Evolutionary conservation across 2,888 invertebrate genomes (phyloP).

Genomic region (Dione vanillae): DNA sequence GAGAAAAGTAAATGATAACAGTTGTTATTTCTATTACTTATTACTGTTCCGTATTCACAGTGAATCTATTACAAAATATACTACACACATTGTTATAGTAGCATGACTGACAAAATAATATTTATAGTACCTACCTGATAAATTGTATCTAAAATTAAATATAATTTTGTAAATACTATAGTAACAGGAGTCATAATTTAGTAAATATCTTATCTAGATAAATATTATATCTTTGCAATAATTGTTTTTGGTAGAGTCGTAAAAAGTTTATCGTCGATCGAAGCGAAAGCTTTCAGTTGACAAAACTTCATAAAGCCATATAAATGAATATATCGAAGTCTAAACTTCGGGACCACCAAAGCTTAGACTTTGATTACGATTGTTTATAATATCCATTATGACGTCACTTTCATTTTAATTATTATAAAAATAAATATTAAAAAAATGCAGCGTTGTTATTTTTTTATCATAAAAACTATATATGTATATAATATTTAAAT

Average conservation of each 20-base stretch:
- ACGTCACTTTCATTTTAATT: background rate
- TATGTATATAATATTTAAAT: no score
- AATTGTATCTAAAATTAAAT: no score
- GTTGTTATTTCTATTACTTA: no score
- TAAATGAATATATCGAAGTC: conserved; percentile 31
- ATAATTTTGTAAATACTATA: background rate
- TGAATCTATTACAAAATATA: no score
- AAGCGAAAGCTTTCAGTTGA: conserved; percentile 34
- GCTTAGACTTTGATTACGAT: background rate
- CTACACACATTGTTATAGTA: no score
- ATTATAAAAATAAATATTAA: no score
- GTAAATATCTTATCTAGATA: conserved; percentile 1
- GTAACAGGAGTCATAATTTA: background rate
- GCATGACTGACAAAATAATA: no score
- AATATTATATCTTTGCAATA: conserved; percentile 12
- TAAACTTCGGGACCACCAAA: conserved; percentile 20
- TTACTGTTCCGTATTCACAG: no score
- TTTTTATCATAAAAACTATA: no score
- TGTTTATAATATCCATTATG: conserved; percentile 1
- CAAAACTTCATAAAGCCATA: conserved; percentile 32
- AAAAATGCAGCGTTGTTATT: no score
- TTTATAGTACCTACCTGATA: no score
- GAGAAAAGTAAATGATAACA: no score
- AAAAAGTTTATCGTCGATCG: conserved; percentile 46
- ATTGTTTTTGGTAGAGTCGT: conserved; percentile 43